phyloP scores from a whole-genome alignment of 2,113 vertebrate genomes.

The Phyllopteryx taeniolatus region DNA sequence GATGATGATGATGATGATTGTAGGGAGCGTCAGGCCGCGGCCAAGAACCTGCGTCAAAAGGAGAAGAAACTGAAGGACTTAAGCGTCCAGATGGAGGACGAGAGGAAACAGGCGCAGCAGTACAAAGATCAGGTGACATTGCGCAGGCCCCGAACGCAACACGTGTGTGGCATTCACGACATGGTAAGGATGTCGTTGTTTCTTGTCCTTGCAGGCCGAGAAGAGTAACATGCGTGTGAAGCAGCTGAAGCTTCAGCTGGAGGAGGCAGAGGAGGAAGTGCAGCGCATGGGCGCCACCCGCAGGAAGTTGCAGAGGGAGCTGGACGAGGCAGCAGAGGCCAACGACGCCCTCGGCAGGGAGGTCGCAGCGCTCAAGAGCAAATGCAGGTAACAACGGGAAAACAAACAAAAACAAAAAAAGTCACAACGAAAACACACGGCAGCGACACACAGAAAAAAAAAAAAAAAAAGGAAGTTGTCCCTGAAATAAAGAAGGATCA shows the following conservation, averaged over 20 bases:
- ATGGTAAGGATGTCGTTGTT: background rate
- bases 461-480: no score
- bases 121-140: constrained; percentile 89
- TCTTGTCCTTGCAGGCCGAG: constrained; percentile 72
- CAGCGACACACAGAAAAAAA: no score
- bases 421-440: background rate
- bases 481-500: no score
- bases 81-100: constrained; percentile 85
- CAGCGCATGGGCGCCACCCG: constrained; percentile 84
- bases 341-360: constrained; percentile 78
- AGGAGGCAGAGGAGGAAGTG: constrained; percentile 90
- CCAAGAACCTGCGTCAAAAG: constrained; percentile 83
- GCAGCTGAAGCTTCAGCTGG: constrained; percentile 92
- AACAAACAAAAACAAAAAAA: background rate
- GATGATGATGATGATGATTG: background rate
- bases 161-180: background rate
- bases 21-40: constrained; percentile 83
- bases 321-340: constrained; percentile 86
- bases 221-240: constrained; percentile 81
- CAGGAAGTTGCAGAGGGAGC: constrained; percentile 92
- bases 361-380: constrained; percentile 47
- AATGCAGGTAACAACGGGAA: constrained; percentile 49
- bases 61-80: constrained; percentile 94
- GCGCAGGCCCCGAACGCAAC: background rate
- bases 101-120: constrained; percentile 88